phyloP scores from a whole-genome alignment of 1,140 invertebrate species.

The Tribolium madens region DNA sequence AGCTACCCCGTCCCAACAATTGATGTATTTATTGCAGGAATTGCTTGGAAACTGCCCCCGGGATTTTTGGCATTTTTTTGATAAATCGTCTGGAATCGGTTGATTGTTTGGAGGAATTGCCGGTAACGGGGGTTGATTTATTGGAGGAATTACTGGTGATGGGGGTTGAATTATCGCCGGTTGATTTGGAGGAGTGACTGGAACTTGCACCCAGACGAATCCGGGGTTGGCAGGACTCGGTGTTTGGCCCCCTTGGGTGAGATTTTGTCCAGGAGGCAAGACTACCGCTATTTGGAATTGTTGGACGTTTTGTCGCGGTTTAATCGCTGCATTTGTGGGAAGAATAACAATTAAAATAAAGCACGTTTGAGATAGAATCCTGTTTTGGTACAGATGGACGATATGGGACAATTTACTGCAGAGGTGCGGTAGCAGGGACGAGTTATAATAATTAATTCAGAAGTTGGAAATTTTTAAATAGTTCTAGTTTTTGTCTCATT shows the following conservation, averaged over 20 bases:
- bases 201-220: conserved; percentile 21
- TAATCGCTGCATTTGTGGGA: not conserved
- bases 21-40: conserved; percentile 74
- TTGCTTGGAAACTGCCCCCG: conserved; percentile 74
- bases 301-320: conserved; percentile 7
- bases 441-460: not conserved
- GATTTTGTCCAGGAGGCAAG: not conserved
- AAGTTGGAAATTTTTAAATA: not conserved
- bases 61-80: conserved; percentile 53
- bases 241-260: not conserved
- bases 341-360: not conserved
- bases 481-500: not conserved
- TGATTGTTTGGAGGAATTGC: not conserved
- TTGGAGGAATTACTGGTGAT: not conserved
- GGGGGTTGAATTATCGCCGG: not conserved
- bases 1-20: conserved; percentile 78
- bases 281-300: conserved; percentile 20
- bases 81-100: conserved; percentile 43
- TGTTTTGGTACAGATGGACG: conserved; percentile 1
- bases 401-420: conserved; percentile 21
- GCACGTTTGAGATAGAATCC: not conserved
- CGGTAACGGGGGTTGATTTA: not conserved
- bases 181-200: not conserved
- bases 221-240: not conserved
- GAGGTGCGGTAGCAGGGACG: not conserved